phyloP scores from a whole-genome alignment of 1,140 invertebrate species.

The Nasonia longicornis region DNA sequence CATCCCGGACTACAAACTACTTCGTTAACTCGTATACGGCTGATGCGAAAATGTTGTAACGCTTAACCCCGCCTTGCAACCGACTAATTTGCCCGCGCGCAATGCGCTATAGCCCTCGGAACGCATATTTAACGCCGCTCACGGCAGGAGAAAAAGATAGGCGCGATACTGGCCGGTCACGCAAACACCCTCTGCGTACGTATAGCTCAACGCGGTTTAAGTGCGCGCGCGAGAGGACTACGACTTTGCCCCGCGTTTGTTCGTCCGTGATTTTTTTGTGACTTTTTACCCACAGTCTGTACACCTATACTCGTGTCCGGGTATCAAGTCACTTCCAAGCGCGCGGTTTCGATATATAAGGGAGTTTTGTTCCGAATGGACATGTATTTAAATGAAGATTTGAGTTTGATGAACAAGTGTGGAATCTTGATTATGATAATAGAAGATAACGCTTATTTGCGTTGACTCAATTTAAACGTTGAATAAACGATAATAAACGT shows the following conservation, averaged over 20 bases:
- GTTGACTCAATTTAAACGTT: too few species aligned
- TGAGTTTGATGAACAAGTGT: too few species aligned
- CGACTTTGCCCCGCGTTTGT: neutral
- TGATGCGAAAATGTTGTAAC: neutral
- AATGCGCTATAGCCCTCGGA: neutral
- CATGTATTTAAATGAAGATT: too few species aligned
- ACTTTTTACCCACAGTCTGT: too few species aligned
- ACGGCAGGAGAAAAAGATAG: constrained; percentile 9
- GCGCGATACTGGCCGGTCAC: neutral
- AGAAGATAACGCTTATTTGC: too few species aligned
- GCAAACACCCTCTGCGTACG: neutral
- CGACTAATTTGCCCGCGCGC: neutral
- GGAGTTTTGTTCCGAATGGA: too few species aligned
- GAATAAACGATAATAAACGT: too few species aligned
- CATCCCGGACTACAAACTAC: neutral
- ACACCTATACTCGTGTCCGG: too few species aligned
- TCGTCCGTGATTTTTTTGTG: too few species aligned
- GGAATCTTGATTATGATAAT: too few species aligned
- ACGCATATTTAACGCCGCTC: constrained; percentile 5
- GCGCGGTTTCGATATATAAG: too few species aligned
- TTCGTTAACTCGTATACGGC: neutral
- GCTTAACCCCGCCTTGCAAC: neutral
- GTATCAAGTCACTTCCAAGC: too few species aligned
- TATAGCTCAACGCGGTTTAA: neutral
- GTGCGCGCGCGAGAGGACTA: neutral